These are phyloP conservation scores for Anastrepha ludens DNA, from an alignment of 1,140 invertebrate genomes.

Conservation along the genomic window DNA sequence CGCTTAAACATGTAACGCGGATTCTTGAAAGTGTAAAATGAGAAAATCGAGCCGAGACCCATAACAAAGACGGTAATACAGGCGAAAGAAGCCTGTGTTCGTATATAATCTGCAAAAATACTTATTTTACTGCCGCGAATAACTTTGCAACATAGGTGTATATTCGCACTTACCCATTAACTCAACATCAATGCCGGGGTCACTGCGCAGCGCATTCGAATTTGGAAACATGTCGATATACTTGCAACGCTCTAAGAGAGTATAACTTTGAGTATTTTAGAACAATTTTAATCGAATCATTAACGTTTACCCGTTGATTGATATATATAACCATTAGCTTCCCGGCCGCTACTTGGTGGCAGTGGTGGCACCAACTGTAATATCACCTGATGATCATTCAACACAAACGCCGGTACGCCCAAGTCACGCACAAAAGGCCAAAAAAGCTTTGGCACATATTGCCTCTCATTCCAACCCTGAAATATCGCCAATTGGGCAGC, in stretches of 20 bases:
- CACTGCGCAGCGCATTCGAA: constrained; percentile 75
- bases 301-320: constrained; percentile 66
- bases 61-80: constrained; percentile 88
- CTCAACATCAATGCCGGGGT: constrained; percentile 77
- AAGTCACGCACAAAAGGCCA: constrained; percentile 68
- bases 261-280: neutral
- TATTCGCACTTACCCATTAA: constrained; percentile 77
- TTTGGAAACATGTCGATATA: constrained; percentile 79
- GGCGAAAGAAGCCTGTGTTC: constrained; percentile 89
- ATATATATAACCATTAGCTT: constrained; percentile 66
- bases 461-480: constrained; percentile 67
- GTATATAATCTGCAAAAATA: constrained; percentile 83
- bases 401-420: constrained; percentile 66
- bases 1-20: constrained; percentile 93
- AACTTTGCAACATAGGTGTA: constrained; percentile 54
- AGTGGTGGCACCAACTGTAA: constrained; percentile 67
- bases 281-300: neutral
- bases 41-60: constrained; percentile 87
- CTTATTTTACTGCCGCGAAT: neutral
- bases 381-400: constrained; percentile 68
- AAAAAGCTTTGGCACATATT: constrained; percentile 64
- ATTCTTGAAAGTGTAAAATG: constrained; percentile 89
- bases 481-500: constrained; percentile 68
- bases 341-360: constrained; percentile 65
- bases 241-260: constrained; percentile 77